These are phyloP conservation scores for Ictidomys tridecemlineatus DNA, from an alignment of 2,113 vertebrate species.

Conservation along the genomic window DNA sequence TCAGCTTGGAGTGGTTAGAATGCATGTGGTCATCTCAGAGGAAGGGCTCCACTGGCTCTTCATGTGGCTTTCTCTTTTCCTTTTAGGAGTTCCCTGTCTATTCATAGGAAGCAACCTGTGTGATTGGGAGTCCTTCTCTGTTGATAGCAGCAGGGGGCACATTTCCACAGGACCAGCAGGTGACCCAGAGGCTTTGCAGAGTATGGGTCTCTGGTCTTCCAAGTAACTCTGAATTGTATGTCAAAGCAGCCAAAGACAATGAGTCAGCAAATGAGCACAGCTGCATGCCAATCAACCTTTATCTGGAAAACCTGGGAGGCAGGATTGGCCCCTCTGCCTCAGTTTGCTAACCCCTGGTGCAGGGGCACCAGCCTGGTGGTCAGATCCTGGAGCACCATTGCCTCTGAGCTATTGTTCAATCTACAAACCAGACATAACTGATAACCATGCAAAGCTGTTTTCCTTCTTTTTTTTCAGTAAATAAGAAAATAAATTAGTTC, in stretches of 20 bases:
- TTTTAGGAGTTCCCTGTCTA: too few relatives aligned
- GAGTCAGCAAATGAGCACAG: neutral
- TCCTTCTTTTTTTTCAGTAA: neutral
- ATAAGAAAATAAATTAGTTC: neutral
- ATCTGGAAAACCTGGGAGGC: neutral
- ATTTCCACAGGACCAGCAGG: neutral
- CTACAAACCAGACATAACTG: neutral
- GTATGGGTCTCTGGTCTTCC: neutral
- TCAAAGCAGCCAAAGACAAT: too few relatives aligned
- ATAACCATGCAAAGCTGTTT: neutral
- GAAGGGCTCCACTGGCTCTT: neutral
- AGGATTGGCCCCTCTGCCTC: too few relatives aligned
- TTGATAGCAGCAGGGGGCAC: neutral
- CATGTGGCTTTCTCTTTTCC: neutral
- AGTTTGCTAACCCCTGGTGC: neutral
- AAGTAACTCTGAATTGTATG: neutral
- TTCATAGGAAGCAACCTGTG: too few relatives aligned
- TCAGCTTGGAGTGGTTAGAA: neutral
- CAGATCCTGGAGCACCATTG: accelerated
- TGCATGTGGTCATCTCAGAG: neutral
- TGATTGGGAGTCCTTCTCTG: neutral
- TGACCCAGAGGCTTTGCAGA: neutral
- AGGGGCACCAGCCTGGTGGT: neutral
- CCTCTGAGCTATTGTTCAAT: neutral
- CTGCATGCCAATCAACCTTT: neutral